Evolutionary conservation across 2,113 vertebrate species (phyloP).

Genomic region (Serilophus lunatus): DNA sequence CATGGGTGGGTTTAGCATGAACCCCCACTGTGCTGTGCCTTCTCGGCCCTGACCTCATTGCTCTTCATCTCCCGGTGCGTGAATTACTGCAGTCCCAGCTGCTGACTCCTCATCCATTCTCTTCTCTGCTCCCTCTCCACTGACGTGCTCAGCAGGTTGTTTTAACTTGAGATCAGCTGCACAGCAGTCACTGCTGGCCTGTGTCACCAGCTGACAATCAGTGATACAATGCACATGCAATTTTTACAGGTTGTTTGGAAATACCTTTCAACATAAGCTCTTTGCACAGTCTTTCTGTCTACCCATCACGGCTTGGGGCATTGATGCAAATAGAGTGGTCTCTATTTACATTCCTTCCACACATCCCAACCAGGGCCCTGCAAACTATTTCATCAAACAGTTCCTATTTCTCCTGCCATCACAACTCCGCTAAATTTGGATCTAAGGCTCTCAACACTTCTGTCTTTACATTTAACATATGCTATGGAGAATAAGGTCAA

Average conservation of each 20-base stretch:
- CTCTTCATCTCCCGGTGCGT: neutral
- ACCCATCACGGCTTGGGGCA: neutral
- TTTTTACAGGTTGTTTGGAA: neutral
- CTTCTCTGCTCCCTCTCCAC: neutral
- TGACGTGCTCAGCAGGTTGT: neutral
- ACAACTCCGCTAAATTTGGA: neutral
- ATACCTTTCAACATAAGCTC: neutral
- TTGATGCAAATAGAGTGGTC: neutral
- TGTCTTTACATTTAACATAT: neutral
- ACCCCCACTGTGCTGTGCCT: neutral
- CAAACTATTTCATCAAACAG: neutral
- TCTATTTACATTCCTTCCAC: neutral
- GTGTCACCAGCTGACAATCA: neutral
- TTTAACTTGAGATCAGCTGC: neutral
- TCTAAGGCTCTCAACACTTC: neutral
- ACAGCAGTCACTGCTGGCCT: neutral
- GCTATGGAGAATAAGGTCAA: neutral
- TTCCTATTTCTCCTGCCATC: neutral
- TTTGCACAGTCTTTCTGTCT: neutral
- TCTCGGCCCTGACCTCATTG: accelerated
- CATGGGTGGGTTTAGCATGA: neutral
- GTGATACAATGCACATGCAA: neutral
- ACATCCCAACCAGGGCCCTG: neutral
- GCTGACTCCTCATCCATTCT: neutral
- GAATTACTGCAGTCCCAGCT: neutral